A percentile compares a stretch with the other conserved stretches of the same genome.
Evolutionary conservation across 2,797 vertebrate genomes (phyloP).

Genomic region (Artibeus lituratus): DNA sequence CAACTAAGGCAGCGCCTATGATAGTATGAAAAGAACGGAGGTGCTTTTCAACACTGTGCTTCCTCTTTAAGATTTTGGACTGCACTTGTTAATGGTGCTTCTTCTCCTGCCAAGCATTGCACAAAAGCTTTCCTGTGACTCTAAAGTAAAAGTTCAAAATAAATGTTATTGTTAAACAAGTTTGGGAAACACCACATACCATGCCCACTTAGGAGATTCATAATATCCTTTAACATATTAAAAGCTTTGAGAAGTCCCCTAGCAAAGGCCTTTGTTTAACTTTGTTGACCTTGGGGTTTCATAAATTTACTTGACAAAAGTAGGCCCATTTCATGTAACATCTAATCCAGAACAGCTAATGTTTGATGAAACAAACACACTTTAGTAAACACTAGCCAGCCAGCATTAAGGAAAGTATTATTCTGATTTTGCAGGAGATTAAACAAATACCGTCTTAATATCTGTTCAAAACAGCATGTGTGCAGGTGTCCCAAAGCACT

Average conservation of each 20-base stretch:
- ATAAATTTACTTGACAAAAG: slow-evolving; percentile 59
- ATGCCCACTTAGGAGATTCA: not conserved
- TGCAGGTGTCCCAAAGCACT: slow-evolving; percentile 65
- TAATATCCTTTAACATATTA: not conserved
- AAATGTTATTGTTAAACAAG: not conserved
- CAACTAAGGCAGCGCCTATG: not conserved
- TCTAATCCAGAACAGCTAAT: slow-evolving; percentile 63
- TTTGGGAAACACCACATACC: not conserved
- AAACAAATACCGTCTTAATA: slow-evolving; percentile 66
- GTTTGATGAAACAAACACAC: slow-evolving; percentile 64
- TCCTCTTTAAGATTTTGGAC: slow-evolving; percentile 28
- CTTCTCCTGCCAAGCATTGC: slow-evolving; percentile 21
- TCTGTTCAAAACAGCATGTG: slow-evolving; percentile 59
- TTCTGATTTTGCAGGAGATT: slow-evolving; percentile 59
- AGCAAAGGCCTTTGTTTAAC: slow-evolving; percentile 44
- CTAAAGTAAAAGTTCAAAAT: not conserved
- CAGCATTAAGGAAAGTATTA: slow-evolving; percentile 49
- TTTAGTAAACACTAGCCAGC: slow-evolving; percentile 44
- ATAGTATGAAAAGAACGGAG: slow-evolving; percentile 1
- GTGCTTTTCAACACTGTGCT: not conserved
- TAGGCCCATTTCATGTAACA: slow-evolving; percentile 48
- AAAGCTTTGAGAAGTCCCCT: slow-evolving; percentile 35
- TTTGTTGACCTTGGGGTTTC: slow-evolving; percentile 50
- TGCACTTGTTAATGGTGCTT: not conserved
- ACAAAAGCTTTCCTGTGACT: not conserved